A percentile compares a stretch with the other conserved stretches of the same genome.
These are phyloP conservation scores for Tolmerus cingulatus DNA, from an alignment of 2,888 invertebrate genomes.

Conservation along the genomic window DNA sequence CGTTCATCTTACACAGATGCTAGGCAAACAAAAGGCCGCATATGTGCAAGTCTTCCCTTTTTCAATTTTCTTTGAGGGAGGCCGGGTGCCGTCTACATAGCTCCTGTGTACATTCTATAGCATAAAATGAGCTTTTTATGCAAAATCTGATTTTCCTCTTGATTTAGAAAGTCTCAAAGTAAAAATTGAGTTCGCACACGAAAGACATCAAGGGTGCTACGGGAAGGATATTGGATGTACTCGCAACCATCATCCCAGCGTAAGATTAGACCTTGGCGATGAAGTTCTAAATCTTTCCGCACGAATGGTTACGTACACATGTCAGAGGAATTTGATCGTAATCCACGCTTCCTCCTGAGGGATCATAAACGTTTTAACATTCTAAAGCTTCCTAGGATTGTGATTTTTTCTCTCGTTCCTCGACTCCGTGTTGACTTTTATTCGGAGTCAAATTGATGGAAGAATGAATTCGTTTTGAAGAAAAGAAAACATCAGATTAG, in stretches of 20 bases:
- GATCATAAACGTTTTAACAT: background rate
- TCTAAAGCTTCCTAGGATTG: background rate
- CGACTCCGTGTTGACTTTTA: background rate
- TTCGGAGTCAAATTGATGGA: background rate
- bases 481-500: background rate
- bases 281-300: background rate
- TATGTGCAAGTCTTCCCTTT: background rate
- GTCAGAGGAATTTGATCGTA: background rate
- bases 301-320: background rate
- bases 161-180: constrained; percentile 27
- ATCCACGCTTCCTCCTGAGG: background rate
- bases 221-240: background rate
- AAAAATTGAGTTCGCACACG: background rate
- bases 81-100: background rate
- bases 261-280: background rate
- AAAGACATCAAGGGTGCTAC: background rate
- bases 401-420: background rate
- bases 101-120: background rate
- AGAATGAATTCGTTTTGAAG: background rate
- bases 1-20: background rate
- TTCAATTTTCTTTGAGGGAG: background rate
- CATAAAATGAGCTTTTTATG: constrained; percentile 21
- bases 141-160: constrained; percentile 25
- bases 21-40: background rate
- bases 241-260: background rate